These are phyloP conservation scores for Xenopus laevis DNA, from an alignment of 2,113 vertebrate species.

Conservation along the genomic window DNA sequence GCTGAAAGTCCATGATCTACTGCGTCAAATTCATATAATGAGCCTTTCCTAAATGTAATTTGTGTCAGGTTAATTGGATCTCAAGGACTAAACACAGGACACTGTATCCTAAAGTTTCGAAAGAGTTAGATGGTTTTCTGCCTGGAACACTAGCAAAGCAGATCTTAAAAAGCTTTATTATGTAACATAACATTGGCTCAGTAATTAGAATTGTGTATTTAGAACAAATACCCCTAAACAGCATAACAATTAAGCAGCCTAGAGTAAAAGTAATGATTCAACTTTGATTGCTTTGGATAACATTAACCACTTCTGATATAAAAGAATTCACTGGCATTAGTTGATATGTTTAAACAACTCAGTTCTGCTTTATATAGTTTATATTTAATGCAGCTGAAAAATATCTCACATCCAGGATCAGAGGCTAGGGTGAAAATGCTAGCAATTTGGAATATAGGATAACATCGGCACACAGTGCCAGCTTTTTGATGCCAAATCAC, in stretches of 20 bases:
- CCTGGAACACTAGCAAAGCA: slow-evolving; percentile 1
- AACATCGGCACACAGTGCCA: no score
- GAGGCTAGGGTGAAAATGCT: no score
- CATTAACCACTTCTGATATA: slow-evolving; percentile 27
- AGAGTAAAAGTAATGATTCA: slow-evolving; percentile 26
- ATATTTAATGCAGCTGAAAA: not conserved
- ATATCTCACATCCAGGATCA: no score
- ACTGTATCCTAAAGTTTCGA: not conserved
- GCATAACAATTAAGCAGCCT: slow-evolving; percentile 30
- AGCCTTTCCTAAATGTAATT: not conserved
- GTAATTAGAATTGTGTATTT: slow-evolving; percentile 36
- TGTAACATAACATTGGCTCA: slow-evolving; percentile 30
- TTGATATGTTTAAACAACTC: not conserved
- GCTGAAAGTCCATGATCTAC: no score
- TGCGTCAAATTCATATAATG: not conserved
- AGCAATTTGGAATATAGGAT: no score
- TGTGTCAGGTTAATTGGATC: not conserved
- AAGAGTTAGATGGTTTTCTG: slow-evolving; percentile 6
- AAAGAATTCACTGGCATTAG: slow-evolving; percentile 5
- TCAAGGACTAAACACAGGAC: not conserved
- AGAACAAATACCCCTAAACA: slow-evolving; percentile 32
- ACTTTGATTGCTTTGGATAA: slow-evolving; percentile 20
- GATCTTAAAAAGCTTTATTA: slow-evolving; percentile 15
- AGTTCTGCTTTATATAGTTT: not conserved
- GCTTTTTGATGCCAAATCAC: no score